Conservation (phyloP, 2,113 vertebrate genomes). For the Notechis scutatus region DNA sequence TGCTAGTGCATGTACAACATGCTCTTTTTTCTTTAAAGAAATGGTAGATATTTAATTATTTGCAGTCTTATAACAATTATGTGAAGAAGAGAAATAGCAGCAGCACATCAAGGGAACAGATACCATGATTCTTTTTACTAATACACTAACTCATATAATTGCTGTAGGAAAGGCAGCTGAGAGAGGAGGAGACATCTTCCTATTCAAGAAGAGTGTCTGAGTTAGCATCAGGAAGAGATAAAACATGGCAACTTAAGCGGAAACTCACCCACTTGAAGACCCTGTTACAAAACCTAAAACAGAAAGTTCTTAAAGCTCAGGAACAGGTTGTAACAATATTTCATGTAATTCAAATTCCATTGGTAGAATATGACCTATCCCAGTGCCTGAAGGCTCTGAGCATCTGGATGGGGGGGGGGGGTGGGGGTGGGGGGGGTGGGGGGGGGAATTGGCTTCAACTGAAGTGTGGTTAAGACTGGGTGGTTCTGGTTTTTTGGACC, state of each 20-base stretch:
- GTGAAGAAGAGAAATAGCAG: not conserved
- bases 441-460: not conserved
- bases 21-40: not conserved
- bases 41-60: not conserved
- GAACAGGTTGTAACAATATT: conserved; percentile 10
- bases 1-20: too few species aligned
- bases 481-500: not conserved
- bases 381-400: not conserved
- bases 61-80: not conserved
- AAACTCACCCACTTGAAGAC: conserved; percentile 23
- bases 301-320: conserved; percentile 16
- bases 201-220: conserved; percentile 45
- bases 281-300: conserved; percentile 34
- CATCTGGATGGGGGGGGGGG: not conserved
- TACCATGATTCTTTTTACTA: not conserved
- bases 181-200: conserved; percentile 24
- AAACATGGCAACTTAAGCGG: conserved; percentile 36
- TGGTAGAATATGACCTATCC: not conserved
- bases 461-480: not conserved
- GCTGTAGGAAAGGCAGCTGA: conserved; percentile 35
- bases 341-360: not conserved
- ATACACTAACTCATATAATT: not conserved
- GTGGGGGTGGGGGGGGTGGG: too few species aligned
- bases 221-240: conserved; percentile 7
- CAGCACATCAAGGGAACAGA: not conserved